A percentile compares a stretch with the other conserved stretches of the same genome.
Conservation (phyloP, 2,797 vertebrate genomes). For the Coregonus sp. region DNA sequence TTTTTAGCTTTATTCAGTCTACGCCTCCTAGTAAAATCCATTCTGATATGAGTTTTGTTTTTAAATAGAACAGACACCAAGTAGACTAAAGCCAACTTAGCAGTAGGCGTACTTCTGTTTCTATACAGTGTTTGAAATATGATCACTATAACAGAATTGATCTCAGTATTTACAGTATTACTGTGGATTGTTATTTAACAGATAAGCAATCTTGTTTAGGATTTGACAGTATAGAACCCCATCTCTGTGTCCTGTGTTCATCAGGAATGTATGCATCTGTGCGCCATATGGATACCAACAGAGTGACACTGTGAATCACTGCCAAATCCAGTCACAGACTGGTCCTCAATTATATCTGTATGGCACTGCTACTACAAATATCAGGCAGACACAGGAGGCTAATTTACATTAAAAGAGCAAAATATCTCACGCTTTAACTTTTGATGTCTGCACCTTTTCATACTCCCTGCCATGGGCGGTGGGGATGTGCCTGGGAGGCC, state of each 20-base stretch:
- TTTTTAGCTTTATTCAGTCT: neutral
- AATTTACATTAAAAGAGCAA: constrained; percentile 27
- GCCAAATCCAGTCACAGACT: neutral
- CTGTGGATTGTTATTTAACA: neutral
- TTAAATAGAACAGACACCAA: neutral
- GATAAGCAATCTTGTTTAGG: neutral
- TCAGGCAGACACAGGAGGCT: constrained; percentile 4
- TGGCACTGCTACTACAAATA: neutral
- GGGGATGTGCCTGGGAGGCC: constrained; percentile 24
- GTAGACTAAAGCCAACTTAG: neutral
- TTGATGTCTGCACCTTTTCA: constrained; percentile 31
- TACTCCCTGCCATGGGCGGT: constrained; percentile 23
- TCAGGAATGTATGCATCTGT: neutral
- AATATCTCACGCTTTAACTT: constrained; percentile 27
- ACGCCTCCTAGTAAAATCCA: neutral
- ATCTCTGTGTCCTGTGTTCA: neutral
- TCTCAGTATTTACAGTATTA: neutral
- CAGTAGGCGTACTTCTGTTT: neutral
- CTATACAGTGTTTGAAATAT: neutral
- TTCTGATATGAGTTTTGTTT: neutral
- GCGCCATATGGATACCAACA: neutral
- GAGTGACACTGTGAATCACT: neutral
- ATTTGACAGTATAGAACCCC: neutral
- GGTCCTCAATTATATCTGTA: constrained; percentile 12
- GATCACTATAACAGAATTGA: neutral